Conservation (phyloP, 2,888 invertebrate genomes). For the Sicus ferrugineus region DNA sequence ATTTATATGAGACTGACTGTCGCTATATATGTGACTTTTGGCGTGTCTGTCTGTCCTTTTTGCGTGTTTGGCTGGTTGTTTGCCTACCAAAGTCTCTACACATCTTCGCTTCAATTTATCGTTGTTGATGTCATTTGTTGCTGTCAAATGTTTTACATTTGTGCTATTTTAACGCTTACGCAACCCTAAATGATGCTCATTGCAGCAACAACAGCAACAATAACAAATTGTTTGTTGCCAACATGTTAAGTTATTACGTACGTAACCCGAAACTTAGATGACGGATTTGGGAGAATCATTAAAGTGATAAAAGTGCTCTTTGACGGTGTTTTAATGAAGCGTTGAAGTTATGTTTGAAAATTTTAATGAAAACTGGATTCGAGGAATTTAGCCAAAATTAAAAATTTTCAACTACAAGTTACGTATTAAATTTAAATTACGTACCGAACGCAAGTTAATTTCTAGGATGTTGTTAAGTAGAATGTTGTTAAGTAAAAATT, state of each 20-base stretch:
- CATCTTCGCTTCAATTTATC: no score
- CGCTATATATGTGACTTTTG: neutral
- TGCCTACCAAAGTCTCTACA: no score
- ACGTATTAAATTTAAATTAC: no score
- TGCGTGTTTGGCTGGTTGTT: no score
- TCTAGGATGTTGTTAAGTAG: no score
- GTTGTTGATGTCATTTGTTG: neutral
- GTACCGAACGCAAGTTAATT: no score
- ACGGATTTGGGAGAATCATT: neutral
- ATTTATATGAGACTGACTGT: neutral
- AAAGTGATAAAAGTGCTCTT: neutral
- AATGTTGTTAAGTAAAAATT: no score
- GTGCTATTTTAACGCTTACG: neutral
- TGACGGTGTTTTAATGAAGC: neutral
- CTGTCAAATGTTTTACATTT: neutral
- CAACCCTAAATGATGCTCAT: neutral
- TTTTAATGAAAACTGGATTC: no score
- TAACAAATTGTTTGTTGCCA: neutral
- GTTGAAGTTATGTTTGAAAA: no score
- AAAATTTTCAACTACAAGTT: no score
- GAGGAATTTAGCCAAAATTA: no score
- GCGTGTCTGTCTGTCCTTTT: neutral
- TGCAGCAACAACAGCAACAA: neutral
- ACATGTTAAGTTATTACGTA: neutral
- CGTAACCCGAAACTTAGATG: neutral